Base-by-base conservation (phyloP, 2,113 vertebrate genomes). In the Coregonus clupeaformis region DNA sequence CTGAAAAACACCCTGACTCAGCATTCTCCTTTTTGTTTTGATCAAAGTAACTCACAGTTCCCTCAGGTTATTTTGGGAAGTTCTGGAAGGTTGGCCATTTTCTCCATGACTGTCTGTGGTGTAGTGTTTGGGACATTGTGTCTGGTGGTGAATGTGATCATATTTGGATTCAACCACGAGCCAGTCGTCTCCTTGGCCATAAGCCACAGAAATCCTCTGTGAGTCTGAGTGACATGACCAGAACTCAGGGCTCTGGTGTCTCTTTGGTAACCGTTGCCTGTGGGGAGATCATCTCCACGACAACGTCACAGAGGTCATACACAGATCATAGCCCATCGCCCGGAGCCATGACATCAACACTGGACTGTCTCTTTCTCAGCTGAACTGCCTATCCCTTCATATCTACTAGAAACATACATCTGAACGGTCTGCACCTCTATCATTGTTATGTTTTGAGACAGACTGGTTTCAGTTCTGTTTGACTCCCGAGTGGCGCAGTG, bases 71-170 rank as follows among this genome's bases (percentile, higher is more conserved):
- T 87, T 88, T 86, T 49, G 16, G 12, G 75, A 89, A 88, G 73
- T 80, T 82, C 83, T 85, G 85, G 86, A 88, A 86, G 87, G 81
- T 89, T 87, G 88, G 9, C 84, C 87, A 89, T 91, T 89, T 88
- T 88, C 87, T 86, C 80, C 1, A 82, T 89, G 18, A 7, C 2
- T 6, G 86, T 87, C 87, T 86, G 87, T 76, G 18, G 88, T 86
- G 86, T 87, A 86, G 88, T 84, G 86, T 84, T 74, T 73, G 85
- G 86, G 81, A 84, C 89, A 32, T 80, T 87, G 77, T 70, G 82
- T 73, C 71, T 78, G 78, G 60, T 82, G 83, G 60, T 80, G 82
- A 84, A 84, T 79, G 76, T 5, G 83, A 87, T 82, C 82, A 80
- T 76, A 45, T 72, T 47, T 82, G 87, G 87, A 87, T 73, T 60